These are phyloP conservation scores for Listronotus oregonensis DNA, from an alignment of 1,140 invertebrate species.

Conservation along the genomic window DNA sequence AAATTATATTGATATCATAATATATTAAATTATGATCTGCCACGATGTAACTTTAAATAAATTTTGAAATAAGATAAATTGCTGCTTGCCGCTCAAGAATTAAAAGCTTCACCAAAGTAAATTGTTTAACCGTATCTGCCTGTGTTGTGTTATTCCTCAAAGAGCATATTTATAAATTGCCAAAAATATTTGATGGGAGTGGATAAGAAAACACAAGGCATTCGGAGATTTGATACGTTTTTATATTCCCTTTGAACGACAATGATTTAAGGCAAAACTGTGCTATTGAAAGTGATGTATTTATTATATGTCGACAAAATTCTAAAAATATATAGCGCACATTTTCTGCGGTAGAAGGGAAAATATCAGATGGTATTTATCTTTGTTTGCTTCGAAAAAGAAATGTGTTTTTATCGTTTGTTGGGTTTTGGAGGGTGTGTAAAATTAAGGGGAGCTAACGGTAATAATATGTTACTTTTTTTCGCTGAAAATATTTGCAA, in stretches of 20 bases:
- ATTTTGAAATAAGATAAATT: too few relatives aligned
- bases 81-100: too few relatives aligned
- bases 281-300: constrained; percentile 31
- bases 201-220: constrained; percentile 25
- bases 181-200: constrained; percentile 16
- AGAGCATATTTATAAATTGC: too few relatives aligned
- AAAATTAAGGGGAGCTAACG: background rate
- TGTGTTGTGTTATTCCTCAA: too few relatives aligned
- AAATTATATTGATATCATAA: too few relatives aligned
- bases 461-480: too few relatives aligned
- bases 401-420: constrained; percentile 19
- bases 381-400: constrained; percentile 13
- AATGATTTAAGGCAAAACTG: constrained; percentile 26
- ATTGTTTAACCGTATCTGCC: too few relatives aligned
- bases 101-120: too few relatives aligned
- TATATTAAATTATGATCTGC: too few relatives aligned
- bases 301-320: constrained; percentile 31
- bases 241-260: constrained; percentile 30
- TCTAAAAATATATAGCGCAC: constrained; percentile 18
- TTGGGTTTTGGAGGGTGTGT: constrained; percentile 1
- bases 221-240: constrained; percentile 29
- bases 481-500: too few relatives aligned
- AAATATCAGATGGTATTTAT: constrained; percentile 31
- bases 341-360: constrained; percentile 25
- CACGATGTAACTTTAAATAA: too few relatives aligned